Percentiles rank a stretch among this genome's conserved stretches.
These are phyloP conservation scores for Melanostigma gelatinosum DNA, from an alignment of 2,113 vertebrate genomes.

Conservation along the genomic window DNA sequence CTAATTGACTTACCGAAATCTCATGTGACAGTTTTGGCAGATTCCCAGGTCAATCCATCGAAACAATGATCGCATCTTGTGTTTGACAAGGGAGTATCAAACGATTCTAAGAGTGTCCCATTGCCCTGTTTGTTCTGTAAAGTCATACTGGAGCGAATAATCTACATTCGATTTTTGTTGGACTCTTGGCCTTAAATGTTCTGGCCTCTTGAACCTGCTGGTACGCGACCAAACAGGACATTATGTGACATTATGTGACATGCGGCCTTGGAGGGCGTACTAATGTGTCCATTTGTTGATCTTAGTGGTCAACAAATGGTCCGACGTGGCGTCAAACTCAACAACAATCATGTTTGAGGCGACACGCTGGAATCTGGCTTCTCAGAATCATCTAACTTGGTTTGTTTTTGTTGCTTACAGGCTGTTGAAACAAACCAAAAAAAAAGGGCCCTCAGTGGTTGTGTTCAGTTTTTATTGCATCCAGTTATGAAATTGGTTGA, in stretches of 20 bases:
- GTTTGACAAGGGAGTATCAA: neutral
- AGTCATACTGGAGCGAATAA: too few relatives aligned
- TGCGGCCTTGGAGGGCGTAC: neutral
- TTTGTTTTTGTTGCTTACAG: neutral
- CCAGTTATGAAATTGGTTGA: slow-evolving; percentile 15
- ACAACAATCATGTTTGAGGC: neutral
- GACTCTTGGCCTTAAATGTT: too few relatives aligned
- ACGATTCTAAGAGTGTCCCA: neutral
- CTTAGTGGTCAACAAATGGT: neutral
- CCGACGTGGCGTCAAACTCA: neutral
- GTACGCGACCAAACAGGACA: neutral
- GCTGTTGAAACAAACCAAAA: neutral
- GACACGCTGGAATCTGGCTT: neutral
- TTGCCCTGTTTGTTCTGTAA: too few relatives aligned
- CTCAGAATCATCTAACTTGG: neutral
- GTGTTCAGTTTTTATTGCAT: slow-evolving; percentile 4
- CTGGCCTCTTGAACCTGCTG: neutral
- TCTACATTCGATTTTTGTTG: too few relatives aligned
- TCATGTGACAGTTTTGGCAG: neutral
- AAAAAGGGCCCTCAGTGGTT: neutral
- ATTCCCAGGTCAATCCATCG: neutral
- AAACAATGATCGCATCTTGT: neutral
- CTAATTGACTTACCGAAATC: slow-evolving; percentile 5
- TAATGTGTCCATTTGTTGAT: neutral
- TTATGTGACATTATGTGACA: neutral